Percentiles rank a stretch among this genome's conserved stretches.
phyloP scores from a whole-genome alignment of 2,113 vertebrate species.

The Natator depressus region DNA sequence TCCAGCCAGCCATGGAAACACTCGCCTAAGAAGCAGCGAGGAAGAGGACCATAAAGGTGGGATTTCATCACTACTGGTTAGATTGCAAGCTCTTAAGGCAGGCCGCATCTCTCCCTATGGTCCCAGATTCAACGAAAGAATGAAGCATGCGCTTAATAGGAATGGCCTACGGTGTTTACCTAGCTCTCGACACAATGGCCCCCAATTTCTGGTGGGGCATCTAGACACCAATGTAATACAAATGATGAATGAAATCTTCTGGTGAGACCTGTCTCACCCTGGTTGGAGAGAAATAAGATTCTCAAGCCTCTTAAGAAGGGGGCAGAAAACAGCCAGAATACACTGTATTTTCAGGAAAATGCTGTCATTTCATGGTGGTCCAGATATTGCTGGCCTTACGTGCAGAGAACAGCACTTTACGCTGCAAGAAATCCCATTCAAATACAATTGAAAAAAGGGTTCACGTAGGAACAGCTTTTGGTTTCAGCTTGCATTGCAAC shows the following conservation, averaged over 20 bases:
- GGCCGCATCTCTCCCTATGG: not conserved
- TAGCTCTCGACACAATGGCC: not conserved
- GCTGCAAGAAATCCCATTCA: too few relatives aligned
- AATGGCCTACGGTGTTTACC: not conserved
- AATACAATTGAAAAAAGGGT: too few relatives aligned
- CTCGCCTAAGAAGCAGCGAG: slow-evolving; percentile 83
- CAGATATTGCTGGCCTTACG: not conserved
- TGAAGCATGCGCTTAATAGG: not conserved
- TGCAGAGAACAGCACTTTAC: too few relatives aligned
- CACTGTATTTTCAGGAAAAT: not conserved
- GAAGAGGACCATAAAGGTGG: not conserved
- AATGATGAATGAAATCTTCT: too few relatives aligned
- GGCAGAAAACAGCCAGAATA: not conserved
- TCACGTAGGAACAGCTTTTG: too few relatives aligned
- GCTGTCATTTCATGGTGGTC: not conserved
- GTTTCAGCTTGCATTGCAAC: not conserved
- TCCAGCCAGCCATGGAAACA: slow-evolving; percentile 97
- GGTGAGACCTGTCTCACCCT: too few relatives aligned
- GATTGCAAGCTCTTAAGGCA: not conserved
- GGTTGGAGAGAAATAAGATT: too few relatives aligned
- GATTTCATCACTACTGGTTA: not conserved
- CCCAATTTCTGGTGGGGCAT: too few relatives aligned
- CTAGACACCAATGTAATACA: too few relatives aligned
- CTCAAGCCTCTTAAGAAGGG: too few relatives aligned
- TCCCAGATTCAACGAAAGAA: not conserved